These are phyloP conservation scores for Omphaloscelis lunosa DNA, from an alignment of 2,888 invertebrate genomes.

Conservation along the genomic window DNA sequence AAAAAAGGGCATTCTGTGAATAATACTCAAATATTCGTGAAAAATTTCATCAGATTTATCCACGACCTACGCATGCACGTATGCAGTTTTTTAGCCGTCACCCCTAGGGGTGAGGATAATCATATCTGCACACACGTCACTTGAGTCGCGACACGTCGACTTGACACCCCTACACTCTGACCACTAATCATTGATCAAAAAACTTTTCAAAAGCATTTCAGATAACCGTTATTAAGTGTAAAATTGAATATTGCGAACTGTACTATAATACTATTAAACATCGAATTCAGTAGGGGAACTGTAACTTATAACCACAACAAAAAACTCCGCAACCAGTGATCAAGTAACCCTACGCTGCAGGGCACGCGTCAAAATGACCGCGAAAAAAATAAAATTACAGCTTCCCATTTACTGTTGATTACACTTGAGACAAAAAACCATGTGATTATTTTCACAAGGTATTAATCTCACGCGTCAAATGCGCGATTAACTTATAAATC, in stretches of 20 bases:
- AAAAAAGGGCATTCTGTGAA: not conserved
- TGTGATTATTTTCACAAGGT: constrained; percentile 79
- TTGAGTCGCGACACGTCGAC: constrained; percentile 76
- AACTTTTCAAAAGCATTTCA: constrained; percentile 57
- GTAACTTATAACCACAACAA: constrained; percentile 88
- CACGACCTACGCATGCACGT: constrained; percentile 65
- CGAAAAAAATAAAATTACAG: constrained; percentile 77
- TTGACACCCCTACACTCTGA: constrained; percentile 81
- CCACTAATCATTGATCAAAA: constrained; percentile 81
- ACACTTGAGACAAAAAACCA: constrained; percentile 74
- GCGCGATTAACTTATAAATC: constrained; percentile 81
- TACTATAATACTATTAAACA: constrained; percentile 34
- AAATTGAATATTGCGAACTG: constrained; percentile 66
- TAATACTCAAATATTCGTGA: constrained; percentile 24
- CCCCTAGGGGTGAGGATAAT: constrained; percentile 83
- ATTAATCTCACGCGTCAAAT: constrained; percentile 77
- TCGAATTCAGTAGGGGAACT: constrained; percentile 59
- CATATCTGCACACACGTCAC: constrained; percentile 87
- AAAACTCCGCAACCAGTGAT: constrained; percentile 78
- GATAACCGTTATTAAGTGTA: constrained; percentile 70
- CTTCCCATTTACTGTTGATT: constrained; percentile 76
- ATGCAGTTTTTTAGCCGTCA: constrained; percentile 76
- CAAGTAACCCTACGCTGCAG: constrained; percentile 75
- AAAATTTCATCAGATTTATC: constrained; percentile 73
- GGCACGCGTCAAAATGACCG: constrained; percentile 75